phyloP scores from a whole-genome alignment of 2,113 vertebrate species.

The Tenrec ecaudatus region DNA sequence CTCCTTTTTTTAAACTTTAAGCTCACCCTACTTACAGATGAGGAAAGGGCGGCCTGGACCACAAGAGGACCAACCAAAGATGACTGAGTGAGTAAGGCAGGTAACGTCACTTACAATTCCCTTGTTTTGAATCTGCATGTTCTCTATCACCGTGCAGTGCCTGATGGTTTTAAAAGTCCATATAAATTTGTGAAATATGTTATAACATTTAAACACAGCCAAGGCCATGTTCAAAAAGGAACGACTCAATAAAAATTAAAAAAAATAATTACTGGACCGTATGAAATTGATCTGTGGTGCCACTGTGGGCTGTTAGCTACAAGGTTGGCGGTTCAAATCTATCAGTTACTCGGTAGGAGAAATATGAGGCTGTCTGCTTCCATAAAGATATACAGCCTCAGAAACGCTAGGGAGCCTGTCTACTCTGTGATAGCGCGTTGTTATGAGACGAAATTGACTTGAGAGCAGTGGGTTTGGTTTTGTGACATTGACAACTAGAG shows the following conservation, averaged over 20 bases:
- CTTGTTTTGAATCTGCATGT: neutral
- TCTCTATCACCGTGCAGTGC: neutral
- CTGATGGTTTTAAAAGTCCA: neutral
- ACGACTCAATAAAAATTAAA: neutral
- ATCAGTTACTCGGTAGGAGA: too few species aligned
- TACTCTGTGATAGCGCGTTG: too few species aligned
- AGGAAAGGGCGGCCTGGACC: neutral
- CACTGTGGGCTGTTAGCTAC: neutral
- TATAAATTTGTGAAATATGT: neutral
- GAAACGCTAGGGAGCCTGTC: too few species aligned
- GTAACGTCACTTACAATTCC: neutral
- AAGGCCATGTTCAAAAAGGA: neutral
- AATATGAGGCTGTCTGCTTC: too few species aligned
- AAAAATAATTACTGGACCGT: neutral
- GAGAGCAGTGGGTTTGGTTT: too few species aligned
- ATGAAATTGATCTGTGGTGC: neutral
- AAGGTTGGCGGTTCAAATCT: too few species aligned
- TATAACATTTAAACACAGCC: neutral
- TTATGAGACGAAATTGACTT: too few species aligned
- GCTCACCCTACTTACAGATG: neutral
- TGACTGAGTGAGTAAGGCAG: neutral
- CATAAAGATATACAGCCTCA: too few species aligned
- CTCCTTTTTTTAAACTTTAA: neutral
- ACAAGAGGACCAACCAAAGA: neutral
- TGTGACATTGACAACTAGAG: neutral